Evolutionary conservation across 1,140 invertebrate genomes (phyloP).

Genomic region (Papilio machaon): DNA sequence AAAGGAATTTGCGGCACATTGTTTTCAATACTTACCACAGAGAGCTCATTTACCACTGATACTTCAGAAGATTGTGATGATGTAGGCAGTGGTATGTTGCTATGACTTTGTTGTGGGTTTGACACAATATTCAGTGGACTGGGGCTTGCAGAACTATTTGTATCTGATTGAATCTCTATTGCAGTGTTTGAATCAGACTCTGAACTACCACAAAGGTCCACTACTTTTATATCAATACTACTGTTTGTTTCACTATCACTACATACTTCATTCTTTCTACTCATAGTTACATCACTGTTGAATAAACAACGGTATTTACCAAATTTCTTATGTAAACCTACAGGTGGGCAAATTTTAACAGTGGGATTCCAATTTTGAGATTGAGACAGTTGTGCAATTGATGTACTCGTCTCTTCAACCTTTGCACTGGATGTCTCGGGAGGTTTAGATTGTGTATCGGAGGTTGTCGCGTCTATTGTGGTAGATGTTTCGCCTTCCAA

Average conservation of each 20-base stretch:
- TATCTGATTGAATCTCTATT: conserved; percentile 66
- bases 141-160: conserved; percentile 57
- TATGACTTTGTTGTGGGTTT: conserved; percentile 49
- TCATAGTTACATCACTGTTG: conserved; percentile 66
- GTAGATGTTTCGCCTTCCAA: conserved; percentile 58
- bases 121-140: conserved; percentile 60
- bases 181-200: conserved; percentile 79
- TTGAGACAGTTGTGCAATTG: conserved; percentile 44
- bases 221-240: conserved; percentile 75
- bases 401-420: conserved; percentile 43
- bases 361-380: conserved; percentile 47
- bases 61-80: conserved; percentile 6
- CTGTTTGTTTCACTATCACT: conserved; percentile 80
- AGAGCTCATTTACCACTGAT: neutral
- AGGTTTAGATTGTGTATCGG: conserved; percentile 45
- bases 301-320: conserved; percentile 79
- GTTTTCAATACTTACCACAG: neutral
- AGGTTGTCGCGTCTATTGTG: conserved; percentile 46
- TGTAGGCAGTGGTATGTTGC: conserved; percentile 58
- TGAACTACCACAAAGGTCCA: conserved; percentile 77
- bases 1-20: conserved; percentile 1
- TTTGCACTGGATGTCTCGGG: conserved; percentile 40
- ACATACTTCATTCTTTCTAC: conserved; percentile 70
- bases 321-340: conserved; percentile 79
- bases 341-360: conserved; percentile 54